A percentile compares a stretch with the other conserved stretches of the same genome.
These are phyloP conservation scores for Oconnorella tubifera DNA, from an alignment of 2,888 invertebrate species.

Conservation along the genomic window DNA sequence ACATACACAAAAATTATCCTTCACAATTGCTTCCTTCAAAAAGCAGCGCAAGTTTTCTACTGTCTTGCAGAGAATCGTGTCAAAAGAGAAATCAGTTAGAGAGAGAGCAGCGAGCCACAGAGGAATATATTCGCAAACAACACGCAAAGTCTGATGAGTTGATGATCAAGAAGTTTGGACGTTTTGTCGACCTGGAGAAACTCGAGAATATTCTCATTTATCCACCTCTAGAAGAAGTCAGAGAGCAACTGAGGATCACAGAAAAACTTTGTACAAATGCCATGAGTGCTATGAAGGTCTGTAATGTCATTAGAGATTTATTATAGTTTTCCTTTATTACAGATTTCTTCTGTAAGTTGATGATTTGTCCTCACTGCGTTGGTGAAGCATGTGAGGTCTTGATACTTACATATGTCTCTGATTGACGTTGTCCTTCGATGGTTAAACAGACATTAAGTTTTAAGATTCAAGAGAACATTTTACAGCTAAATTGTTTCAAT, in stretches of 20 bases:
- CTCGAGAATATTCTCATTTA: slow-evolving; percentile 55
- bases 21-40: no score
- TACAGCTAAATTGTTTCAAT: no score
- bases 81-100: background rate
- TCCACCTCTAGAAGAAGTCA: slow-evolving; percentile 53
- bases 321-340: no score
- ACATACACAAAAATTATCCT: no score
- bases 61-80: background rate
- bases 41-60: no score
- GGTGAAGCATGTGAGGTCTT: no score
- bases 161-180: slow-evolving; percentile 56
- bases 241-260: slow-evolving; percentile 48
- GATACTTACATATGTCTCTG: no score
- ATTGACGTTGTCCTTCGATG: no score
- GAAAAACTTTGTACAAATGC: slow-evolving; percentile 49
- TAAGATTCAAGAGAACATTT: background rate
- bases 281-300: slow-evolving; percentile 47
- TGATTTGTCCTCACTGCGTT: background rate
- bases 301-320: no score
- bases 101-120: background rate
- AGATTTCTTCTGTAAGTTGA: no score
- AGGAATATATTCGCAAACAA: slow-evolving; percentile 45
- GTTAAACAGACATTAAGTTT: no score
- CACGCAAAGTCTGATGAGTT: slow-evolving; percentile 50
- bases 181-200: slow-evolving; percentile 53